phyloP scores from a whole-genome alignment of 2,113 vertebrate genomes.

The Scalopus aquaticus region DNA sequence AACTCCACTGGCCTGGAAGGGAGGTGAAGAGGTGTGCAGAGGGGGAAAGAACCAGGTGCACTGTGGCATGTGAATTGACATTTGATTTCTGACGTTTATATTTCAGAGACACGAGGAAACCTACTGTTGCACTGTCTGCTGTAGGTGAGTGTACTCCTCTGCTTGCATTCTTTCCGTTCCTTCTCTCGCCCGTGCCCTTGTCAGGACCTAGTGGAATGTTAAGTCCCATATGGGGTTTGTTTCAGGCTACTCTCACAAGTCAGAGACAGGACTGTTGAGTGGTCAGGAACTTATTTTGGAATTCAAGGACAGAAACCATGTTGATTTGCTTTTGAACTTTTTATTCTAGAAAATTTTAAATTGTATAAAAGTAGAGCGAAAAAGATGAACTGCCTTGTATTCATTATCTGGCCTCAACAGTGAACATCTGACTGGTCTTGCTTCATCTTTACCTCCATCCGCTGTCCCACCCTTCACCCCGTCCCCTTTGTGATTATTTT shows the following conservation, averaged over 20 bases:
- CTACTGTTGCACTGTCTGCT: constrained; percentile 93
- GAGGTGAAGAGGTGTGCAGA: background rate
- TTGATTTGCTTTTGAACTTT: background rate
- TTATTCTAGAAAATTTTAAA: background rate
- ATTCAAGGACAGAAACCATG: background rate
- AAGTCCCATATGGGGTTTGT: background rate
- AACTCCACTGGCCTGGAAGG: background rate
- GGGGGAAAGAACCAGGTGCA: background rate
- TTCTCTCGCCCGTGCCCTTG: accelerated
- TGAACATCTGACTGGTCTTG: background rate
- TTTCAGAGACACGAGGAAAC: constrained; percentile 96
- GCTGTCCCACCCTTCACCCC: no score
- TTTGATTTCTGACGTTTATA: constrained; percentile 51
- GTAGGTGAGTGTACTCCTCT: constrained; percentile 90
- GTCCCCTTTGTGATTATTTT: background rate
- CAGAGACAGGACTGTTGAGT: background rate
- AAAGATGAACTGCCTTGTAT: background rate
- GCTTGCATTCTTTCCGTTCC: background rate
- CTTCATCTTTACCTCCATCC: background rate
- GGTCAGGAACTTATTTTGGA: background rate
- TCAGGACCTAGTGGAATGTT: background rate
- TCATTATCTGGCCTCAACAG: background rate
- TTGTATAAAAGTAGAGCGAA: background rate
- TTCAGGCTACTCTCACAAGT: background rate
- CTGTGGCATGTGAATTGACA: background rate